These are phyloP conservation scores for Linnaemya vulpina DNA, from an alignment of 2,888 invertebrate species.

Conservation along the genomic window DNA sequence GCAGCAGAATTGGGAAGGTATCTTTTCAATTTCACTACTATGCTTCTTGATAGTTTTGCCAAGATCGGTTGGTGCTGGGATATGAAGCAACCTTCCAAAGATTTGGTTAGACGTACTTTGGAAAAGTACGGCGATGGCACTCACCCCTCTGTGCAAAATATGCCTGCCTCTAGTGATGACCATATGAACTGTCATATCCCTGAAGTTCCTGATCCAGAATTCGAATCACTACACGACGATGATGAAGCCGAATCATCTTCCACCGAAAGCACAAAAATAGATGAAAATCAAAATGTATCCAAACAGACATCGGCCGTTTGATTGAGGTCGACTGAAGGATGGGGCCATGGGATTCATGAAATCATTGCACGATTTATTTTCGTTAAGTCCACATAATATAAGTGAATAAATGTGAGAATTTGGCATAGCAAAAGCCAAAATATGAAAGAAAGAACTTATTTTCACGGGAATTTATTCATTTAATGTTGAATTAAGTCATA, in stretches of 20 bases:
- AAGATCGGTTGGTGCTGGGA: conserved; percentile 91
- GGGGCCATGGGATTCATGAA: neutral
- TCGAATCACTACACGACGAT: conserved; percentile 70
- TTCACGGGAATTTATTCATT: conserved; percentile 52
- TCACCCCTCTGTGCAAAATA: conserved; percentile 75
- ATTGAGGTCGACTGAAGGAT: neutral
- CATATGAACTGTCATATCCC: conserved; percentile 78
- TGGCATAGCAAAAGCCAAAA: neutral
- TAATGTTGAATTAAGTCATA: conserved; percentile 57
- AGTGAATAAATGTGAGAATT: conserved; percentile 24
- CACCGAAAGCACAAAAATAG: conserved; percentile 80
- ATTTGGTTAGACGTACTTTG: conserved; percentile 85
- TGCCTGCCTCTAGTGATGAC: conserved; percentile 12
- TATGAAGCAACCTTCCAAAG: conserved; percentile 86
- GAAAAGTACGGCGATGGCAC: conserved; percentile 83
- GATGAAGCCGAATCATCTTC: conserved; percentile 81
- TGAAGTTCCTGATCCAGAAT: conserved; percentile 81
- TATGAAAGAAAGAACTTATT: conserved; percentile 15
- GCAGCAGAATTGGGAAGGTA: conserved; percentile 91
- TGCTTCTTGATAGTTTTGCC: conserved; percentile 88
- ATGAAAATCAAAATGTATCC: conserved; percentile 78
- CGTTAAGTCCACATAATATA: conserved; percentile 11
- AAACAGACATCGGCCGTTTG: conserved; percentile 61
- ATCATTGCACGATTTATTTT: conserved; percentile 31
- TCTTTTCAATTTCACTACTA: conserved; percentile 88